Base-by-base conservation (phyloP, 2,113 vertebrate genomes). In the Hiodon alosoides region DNA sequence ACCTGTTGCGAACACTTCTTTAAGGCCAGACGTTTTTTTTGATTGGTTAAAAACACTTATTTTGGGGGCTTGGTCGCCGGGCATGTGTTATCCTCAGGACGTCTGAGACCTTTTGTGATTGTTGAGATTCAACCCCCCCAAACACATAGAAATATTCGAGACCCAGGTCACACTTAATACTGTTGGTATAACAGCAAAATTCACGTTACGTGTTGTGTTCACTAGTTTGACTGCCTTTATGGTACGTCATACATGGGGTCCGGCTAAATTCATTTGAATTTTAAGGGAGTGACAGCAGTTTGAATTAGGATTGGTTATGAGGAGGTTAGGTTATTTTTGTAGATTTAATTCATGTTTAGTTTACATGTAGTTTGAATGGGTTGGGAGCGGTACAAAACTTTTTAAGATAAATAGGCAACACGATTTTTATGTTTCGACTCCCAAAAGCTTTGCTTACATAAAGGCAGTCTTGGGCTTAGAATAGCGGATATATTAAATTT, bases 341-440 rank as follows among this genome's bases (percentile, higher is more conserved):
- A 16, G 67, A 16, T 50, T 55, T 8, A 52, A 69, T 55, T 31
- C 4, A 53, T n/a, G 50, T 14, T 4, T 52, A 3, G 58, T 9
- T 59, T 59, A 59, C 58, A 59, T 69, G 16, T 69, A 16, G 67
- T 55, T 69, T 55, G 67, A n/a, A 69, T 55, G 17, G 52, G 16
- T 17, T 16, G 14, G 67, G 52, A 69, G 17, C n/a, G 16, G 52
- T 7, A 53, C 4, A 16, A 11, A 69, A 69, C 17, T n/a, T 69
- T 69, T 69, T 10, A 16, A 52, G 4, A 54, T 3, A 53, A 52
- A 52, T 16, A 51, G 53, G 13, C 67, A 4, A 16, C 8, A 16
- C 10, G 52, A 7, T 55, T 52, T n/a, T 69, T 53, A 51, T 53
- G n/a, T 54, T 16, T 54, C 17, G 13, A 51, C 51, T 52, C 67